A percentile compares a stretch with the other conserved stretches of the same genome.
Evolutionary conservation across 2,888 invertebrate species (phyloP).

Genomic region (Automeris io): DNA sequence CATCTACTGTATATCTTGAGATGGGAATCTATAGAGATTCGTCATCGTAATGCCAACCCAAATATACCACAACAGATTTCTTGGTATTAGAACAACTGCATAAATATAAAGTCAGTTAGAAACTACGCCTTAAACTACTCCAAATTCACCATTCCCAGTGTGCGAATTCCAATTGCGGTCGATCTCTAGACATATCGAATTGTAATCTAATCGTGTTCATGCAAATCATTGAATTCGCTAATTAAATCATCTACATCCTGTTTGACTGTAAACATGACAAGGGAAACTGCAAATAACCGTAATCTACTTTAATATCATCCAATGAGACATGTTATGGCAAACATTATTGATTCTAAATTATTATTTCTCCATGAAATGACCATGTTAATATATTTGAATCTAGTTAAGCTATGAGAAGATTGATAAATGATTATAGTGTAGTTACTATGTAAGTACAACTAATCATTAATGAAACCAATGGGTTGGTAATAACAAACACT

Average conservation of each 20-base stretch:
- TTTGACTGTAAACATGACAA: background rate
- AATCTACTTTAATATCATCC: background rate
- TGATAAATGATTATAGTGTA: no score
- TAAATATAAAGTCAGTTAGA: no score
- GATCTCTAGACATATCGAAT: slow-evolving; percentile 16
- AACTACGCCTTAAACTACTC: no score
- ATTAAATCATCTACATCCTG: no score
- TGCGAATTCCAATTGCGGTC: slow-evolving; percentile 14
- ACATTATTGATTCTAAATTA: background rate
- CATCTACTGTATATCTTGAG: no score
- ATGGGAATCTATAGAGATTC: no score
- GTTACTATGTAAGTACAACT: no score
- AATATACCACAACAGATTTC: no score
- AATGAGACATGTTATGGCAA: background rate
- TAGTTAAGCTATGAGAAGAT: background rate
- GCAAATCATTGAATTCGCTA: slow-evolving; percentile 6
- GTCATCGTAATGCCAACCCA: no score
- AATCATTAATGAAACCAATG: no score
- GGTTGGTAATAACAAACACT: no score
- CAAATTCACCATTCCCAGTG: slow-evolving; percentile 14
- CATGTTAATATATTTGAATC: background rate
- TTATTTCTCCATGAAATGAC: background rate
- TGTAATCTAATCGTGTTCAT: slow-evolving; percentile 23
- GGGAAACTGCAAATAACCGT: background rate
- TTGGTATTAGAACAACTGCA: no score